Percentiles rank a stretch among this genome's conserved stretches.
phyloP scores from a whole-genome alignment of 2,888 invertebrate genomes.

The Cosmia pyralina region DNA sequence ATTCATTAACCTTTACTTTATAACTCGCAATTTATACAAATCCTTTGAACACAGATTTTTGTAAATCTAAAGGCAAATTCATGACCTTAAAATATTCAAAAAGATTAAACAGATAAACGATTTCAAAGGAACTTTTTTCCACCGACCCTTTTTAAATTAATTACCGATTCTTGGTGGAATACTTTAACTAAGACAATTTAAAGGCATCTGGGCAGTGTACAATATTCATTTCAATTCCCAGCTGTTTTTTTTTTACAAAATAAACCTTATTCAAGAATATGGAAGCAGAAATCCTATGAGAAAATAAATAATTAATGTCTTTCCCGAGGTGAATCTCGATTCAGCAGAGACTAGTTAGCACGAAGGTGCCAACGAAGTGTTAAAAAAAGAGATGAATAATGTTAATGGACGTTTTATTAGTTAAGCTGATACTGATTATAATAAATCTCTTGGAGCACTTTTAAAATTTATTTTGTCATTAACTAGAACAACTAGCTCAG shows the following conservation, averaged over 20 bases:
- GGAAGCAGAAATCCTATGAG: constrained; percentile 13
- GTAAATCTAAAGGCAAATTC: constrained; percentile 29
- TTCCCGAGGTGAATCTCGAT: constrained; percentile 39
- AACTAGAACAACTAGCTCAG: no score
- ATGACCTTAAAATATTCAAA: constrained; percentile 21
- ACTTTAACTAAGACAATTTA: constrained; percentile 24
- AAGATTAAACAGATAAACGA: constrained; percentile 21
- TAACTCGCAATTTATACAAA: not conserved
- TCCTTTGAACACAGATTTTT: constrained; percentile 19
- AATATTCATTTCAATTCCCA: constrained; percentile 29
- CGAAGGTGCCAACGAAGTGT: constrained; percentile 14
- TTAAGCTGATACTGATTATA: constrained; percentile 4
- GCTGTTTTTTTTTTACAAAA: constrained; percentile 25
- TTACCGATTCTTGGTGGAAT: constrained; percentile 23
- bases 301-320: constrained; percentile 48
- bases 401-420: constrained; percentile 26
- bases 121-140: constrained; percentile 9
- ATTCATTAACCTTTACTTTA: not conserved
- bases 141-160: constrained; percentile 43
- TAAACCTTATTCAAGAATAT: constrained; percentile 16
- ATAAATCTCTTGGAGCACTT: constrained; percentile 21
- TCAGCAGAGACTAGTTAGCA: constrained; percentile 35
- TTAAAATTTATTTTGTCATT: not conserved
- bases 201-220: constrained; percentile 9
- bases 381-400: constrained; percentile 20